Conservation (phyloP, 2,888 invertebrate genomes). For the Drosophila gaucha region DNA sequence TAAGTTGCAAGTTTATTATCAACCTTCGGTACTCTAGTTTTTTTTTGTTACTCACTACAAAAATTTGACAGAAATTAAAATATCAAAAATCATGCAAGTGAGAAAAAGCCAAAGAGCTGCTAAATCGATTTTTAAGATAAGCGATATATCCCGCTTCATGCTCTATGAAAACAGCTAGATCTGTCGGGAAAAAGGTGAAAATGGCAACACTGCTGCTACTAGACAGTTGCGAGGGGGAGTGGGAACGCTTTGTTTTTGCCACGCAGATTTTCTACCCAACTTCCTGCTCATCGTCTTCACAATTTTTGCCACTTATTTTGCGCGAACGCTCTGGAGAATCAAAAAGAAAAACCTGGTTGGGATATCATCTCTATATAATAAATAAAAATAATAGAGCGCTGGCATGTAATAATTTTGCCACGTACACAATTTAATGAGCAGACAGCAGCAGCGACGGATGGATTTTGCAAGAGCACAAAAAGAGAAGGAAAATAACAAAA, state of each 20-base stretch:
- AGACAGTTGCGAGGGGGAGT: conserved; percentile 8
- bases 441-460: conserved; percentile 2
- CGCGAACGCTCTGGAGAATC: conserved; percentile 52
- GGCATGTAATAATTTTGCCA: conserved; percentile 44
- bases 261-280: conserved; percentile 43
- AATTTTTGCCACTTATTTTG: conserved; percentile 70
- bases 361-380: conserved; percentile 52
- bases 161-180: too few relatives aligned
- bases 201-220: too few relatives aligned
- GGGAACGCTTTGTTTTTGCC: conserved; percentile 56
- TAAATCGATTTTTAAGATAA: too few relatives aligned
- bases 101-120: too few relatives aligned
- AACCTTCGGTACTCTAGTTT: too few relatives aligned
- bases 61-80: too few relatives aligned
- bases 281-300: conserved; percentile 32
- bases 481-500: conserved; percentile 2
- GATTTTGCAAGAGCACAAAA: neutral
- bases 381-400: conserved; percentile 51
- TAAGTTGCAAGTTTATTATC: too few relatives aligned
- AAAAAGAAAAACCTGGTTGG: conserved; percentile 8
- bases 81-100: too few relatives aligned
- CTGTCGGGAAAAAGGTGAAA: too few relatives aligned
- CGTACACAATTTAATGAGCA: conserved; percentile 51
- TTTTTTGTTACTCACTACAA: too few relatives aligned
- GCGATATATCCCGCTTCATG: too few relatives aligned